Percentiles rank a stretch among this genome's conserved stretches.
Conservation (phyloP, 2,888 invertebrate species). For the Villa cingulata region DNA sequence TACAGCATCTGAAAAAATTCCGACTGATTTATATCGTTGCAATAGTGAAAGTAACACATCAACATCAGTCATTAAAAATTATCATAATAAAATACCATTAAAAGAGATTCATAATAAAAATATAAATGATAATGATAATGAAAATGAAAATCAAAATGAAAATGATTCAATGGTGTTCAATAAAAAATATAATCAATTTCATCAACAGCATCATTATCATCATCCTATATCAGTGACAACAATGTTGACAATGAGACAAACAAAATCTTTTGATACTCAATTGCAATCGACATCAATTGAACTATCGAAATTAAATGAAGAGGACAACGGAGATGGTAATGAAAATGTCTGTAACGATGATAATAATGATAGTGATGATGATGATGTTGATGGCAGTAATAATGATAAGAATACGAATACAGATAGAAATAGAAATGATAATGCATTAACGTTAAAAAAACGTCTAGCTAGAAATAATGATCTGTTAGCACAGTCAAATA, state of each 20-base stretch:
- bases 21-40: conserved; percentile 1
- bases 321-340: background rate
- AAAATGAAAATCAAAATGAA: background rate
- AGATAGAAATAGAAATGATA: background rate
- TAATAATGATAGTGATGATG: background rate
- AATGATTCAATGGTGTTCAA: background rate
- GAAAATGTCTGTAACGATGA: background rate
- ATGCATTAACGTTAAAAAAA: conserved; percentile 6
- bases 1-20: conserved; percentile 12
- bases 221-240: too few species aligned
- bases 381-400: background rate
- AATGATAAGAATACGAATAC: background rate
- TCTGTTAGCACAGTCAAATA: conserved; percentile 31
- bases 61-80: background rate
- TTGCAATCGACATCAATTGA: background rate
- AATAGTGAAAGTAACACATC: background rate
- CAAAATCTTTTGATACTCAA: conserved; percentile 14
- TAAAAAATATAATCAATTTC: background rate
- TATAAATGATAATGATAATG: background rate
- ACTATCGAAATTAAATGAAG: background rate
- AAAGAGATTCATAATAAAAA: background rate
- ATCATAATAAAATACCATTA: background rate
- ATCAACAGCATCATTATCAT: too few species aligned
- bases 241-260: conserved; percentile 6
- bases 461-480: conserved; percentile 27